phyloP scores from a whole-genome alignment of 2,113 vertebrate species.

The Gobiocypris rarus region DNA sequence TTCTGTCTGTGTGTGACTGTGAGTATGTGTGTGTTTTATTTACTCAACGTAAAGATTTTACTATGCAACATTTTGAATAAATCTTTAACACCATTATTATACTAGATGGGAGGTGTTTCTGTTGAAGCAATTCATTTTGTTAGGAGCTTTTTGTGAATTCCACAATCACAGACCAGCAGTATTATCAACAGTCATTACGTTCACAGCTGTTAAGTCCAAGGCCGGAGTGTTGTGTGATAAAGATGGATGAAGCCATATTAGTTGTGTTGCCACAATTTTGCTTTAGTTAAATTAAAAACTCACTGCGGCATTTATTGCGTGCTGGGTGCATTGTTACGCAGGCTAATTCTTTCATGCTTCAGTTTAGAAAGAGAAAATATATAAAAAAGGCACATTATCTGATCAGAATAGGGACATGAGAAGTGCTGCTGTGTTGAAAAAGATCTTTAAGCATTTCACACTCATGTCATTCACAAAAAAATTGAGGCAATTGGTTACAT shows the following conservation, averaged over 20 bases:
- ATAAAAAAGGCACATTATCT: not conserved
- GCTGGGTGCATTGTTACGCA: not conserved
- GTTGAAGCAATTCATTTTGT: constrained; percentile 22
- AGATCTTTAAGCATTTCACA: too few relatives aligned
- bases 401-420: not conserved
- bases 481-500: too few relatives aligned
- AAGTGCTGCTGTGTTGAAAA: not conserved
- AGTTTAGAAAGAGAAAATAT: not conserved
- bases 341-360: not conserved
- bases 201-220: constrained; percentile 27
- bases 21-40: not conserved
- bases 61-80: not conserved
- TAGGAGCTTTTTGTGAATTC: constrained; percentile 5
- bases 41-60: not conserved
- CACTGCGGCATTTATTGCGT: not conserved
- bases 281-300: constrained; percentile 3
- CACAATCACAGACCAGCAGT: constrained; percentile 18
- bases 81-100: not conserved
- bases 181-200: constrained; percentile 34
- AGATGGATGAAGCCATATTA: constrained; percentile 23
- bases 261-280: not conserved
- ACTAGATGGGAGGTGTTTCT: constrained; percentile 5
- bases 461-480: too few relatives aligned
- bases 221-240: constrained; percentile 27
- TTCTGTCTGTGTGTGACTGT: not conserved